These are phyloP conservation scores for Semotilus atromaculatus DNA, from an alignment of 2,797 vertebrate species.

Conservation along the genomic window DNA sequence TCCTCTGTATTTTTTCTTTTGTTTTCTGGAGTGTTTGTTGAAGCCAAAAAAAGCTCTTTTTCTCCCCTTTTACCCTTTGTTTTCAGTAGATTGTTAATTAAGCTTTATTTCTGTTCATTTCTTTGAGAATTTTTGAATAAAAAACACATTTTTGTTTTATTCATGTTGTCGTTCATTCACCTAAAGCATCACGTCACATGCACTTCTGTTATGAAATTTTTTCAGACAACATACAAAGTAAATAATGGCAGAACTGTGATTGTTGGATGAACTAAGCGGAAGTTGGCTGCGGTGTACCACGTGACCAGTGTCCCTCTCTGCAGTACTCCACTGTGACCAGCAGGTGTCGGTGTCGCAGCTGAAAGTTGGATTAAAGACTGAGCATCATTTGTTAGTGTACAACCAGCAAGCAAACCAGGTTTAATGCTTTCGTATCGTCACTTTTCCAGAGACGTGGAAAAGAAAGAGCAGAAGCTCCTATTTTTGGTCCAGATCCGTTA, in stretches of 20 bases:
- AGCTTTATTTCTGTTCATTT: slow-evolving; percentile 92
- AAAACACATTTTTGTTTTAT: slow-evolving; percentile 77
- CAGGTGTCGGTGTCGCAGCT: not conserved
- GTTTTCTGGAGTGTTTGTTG: slow-evolving; percentile 93
- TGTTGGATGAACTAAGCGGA: not conserved
- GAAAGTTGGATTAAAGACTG: not conserved
- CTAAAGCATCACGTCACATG: not conserved
- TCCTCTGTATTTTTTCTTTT: slow-evolving; percentile 80
- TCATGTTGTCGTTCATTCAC: slow-evolving; percentile 54
- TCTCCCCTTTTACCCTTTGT: slow-evolving; percentile 70
- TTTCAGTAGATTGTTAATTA: slow-evolving; percentile 92
- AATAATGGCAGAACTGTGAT: not conserved
- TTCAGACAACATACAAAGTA: not conserved
- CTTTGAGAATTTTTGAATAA: slow-evolving; percentile 96
- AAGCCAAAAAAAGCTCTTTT: slow-evolving; percentile 84
- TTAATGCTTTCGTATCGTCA: not conserved
- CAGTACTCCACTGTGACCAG: not conserved
- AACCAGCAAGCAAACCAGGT: not conserved
- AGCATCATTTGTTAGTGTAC: not conserved
- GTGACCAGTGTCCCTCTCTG: not conserved
- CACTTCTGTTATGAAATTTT: not conserved
- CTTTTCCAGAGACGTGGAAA: not conserved
- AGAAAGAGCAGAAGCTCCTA: slow-evolving; percentile 73
- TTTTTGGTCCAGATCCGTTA: slow-evolving; percentile 61
- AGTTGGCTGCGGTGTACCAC: not conserved